Evolutionary conservation across 92 coral and sea anemone species (phyloP).

Genomic region (Phenganax marumi): DNA sequence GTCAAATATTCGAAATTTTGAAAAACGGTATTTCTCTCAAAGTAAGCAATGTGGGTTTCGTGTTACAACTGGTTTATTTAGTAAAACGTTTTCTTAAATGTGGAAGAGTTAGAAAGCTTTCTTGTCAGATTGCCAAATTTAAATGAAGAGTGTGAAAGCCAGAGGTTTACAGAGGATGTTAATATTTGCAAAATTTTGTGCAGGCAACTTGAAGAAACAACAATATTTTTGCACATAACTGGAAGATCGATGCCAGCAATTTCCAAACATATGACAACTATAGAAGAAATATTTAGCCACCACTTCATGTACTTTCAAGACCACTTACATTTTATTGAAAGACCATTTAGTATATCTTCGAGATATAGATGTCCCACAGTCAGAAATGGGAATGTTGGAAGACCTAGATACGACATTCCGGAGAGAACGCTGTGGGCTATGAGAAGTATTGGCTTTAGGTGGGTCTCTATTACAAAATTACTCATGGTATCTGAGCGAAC

Average conservation of each 20-base stretch:
- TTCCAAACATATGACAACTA: not conserved
- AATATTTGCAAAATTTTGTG: not conserved
- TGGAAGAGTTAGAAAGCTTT: not conserved
- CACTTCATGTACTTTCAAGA: not conserved
- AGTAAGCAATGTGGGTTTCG: too few species aligned
- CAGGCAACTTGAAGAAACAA: conserved; percentile 9
- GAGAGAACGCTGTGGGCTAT: conserved; percentile 19
- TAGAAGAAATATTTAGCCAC: not conserved
- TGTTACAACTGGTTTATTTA: too few species aligned
- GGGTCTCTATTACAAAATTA: conserved; percentile 9
- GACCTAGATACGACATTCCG: conserved; percentile 10
- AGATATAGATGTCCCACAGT: not conserved
- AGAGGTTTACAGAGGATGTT: not conserved
- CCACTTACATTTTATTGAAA: not conserved
- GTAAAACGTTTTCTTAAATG: too few species aligned
- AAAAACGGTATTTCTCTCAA: too few species aligned
- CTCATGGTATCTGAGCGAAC: conserved; percentile 11
- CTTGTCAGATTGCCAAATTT: not conserved
- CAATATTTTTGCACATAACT: not conserved
- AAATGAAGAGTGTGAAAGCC: not conserved
- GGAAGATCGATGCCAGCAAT: not conserved
- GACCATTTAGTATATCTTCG: not conserved
- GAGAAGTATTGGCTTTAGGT: conserved; percentile 8
- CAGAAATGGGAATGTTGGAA: not conserved
- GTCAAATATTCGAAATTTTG: too few species aligned